These are phyloP conservation scores for Laterallus jamaicensis DNA, from an alignment of 2,113 vertebrate genomes.

Conservation along the genomic window DNA sequence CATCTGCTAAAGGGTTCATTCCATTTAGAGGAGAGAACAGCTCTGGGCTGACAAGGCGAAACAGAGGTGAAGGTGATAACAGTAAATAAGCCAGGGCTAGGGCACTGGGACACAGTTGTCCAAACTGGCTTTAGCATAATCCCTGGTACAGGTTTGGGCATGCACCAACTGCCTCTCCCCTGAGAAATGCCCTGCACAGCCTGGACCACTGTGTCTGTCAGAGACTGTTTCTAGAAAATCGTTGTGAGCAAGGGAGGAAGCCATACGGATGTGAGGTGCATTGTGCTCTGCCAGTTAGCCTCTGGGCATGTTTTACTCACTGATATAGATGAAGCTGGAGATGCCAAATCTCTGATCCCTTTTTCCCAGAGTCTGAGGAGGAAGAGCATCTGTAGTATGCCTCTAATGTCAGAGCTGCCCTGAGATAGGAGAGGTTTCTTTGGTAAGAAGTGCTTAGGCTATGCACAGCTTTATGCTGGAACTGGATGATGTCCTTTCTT, in stretches of 20 bases:
- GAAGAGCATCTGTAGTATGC: not conserved
- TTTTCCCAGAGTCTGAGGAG: not conserved
- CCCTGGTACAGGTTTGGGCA: not conserved
- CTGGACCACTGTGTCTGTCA: not conserved
- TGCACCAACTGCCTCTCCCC: not conserved
- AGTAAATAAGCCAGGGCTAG: not conserved
- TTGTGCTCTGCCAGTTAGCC: not conserved
- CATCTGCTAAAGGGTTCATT: not conserved
- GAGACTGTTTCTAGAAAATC: not conserved
- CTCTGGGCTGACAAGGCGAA: not conserved
- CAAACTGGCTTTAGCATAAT: not conserved
- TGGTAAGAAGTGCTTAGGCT: not conserved
- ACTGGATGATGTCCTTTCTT: not conserved
- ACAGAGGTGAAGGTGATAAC: not conserved
- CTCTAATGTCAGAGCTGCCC: not conserved
- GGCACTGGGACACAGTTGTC: not conserved
- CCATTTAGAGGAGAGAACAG: not conserved
- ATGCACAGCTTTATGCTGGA: not conserved
- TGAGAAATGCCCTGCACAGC: not conserved
- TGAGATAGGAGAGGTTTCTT: not conserved
- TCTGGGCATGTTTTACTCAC: not conserved
- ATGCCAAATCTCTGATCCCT: not conserved
- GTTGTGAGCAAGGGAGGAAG: fast-evolving
- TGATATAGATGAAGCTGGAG: not conserved
- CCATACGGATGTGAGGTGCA: not conserved